Evolutionary conservation across 2,113 vertebrate genomes (phyloP).

Genomic region (Siphamia tubifer): DNA sequence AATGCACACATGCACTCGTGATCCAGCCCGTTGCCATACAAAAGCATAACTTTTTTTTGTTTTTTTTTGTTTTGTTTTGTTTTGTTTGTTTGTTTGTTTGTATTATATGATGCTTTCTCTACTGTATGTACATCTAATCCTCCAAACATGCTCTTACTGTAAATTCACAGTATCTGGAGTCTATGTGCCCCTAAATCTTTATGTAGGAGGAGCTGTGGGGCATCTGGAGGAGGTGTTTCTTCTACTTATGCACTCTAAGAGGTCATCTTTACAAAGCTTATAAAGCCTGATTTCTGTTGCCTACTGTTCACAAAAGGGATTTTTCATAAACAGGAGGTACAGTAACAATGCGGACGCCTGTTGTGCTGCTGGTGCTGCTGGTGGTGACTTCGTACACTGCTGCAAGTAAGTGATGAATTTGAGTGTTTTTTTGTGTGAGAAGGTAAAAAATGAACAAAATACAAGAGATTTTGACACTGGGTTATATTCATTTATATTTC

Average conservation of each 20-base stretch:
- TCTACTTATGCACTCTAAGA: not conserved
- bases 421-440: no score
- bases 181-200: not conserved
- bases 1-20: constrained; percentile 18
- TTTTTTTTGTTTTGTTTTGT: no score
- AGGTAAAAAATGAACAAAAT: no score
- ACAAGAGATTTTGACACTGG: no score
- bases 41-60: not conserved
- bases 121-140: constrained; percentile 19
- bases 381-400: constrained; percentile 35
- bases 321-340: constrained; percentile 9
- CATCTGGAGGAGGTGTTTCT: not conserved
- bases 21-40: not conserved
- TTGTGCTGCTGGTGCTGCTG: constrained; percentile 55
- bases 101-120: not conserved
- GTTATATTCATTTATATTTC: no score
- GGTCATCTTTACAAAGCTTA: constrained; percentile 35
- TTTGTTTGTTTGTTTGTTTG: no score
- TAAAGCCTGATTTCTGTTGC: constrained; percentile 34
- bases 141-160: not conserved
- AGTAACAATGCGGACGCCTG: constrained; percentile 48
- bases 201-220: not conserved
- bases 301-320: constrained; percentile 47
- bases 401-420: constrained; percentile 71
- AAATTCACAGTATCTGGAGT: constrained; percentile 2